These are phyloP conservation scores for Phycodurus eques DNA, from an alignment of 2,113 vertebrate genomes.

Conservation along the genomic window DNA sequence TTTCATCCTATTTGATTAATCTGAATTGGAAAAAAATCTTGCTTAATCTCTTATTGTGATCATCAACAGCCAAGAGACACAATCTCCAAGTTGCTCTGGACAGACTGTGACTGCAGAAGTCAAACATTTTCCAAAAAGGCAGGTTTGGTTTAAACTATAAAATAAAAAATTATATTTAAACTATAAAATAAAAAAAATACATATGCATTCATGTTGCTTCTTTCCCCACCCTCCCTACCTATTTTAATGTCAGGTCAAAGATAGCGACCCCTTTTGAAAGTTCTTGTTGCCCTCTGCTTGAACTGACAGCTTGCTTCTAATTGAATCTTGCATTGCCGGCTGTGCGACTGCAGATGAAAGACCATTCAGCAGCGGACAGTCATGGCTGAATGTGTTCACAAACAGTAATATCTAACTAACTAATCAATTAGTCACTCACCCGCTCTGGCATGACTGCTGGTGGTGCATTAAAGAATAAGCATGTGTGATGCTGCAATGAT, in stretches of 20 bases:
- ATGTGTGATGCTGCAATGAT: conserved; percentile 21
- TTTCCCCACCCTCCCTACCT: conserved; percentile 18
- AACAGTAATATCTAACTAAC: conserved; percentile 39
- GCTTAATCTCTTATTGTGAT: conserved; percentile 40
- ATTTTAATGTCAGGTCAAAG: conserved; percentile 44
- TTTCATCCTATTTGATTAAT: conserved; percentile 54
- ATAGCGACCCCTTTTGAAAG: conserved; percentile 37
- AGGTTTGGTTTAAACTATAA: conserved; percentile 23
- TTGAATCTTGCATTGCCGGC: conserved; percentile 34
- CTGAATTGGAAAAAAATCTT: conserved; percentile 39
- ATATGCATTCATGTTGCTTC: conserved; percentile 36
- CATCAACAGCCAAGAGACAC: conserved; percentile 21
- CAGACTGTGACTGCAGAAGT: conserved; percentile 23
- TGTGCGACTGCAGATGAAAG: conserved; percentile 39
- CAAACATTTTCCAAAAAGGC: conserved; percentile 34
- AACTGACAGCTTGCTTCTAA: conserved; percentile 38
- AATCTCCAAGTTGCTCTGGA: conserved; percentile 30
- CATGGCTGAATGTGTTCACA: conserved; percentile 44
- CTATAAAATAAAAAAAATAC: conserved; percentile 2
- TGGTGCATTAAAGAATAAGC: conserved; percentile 4
- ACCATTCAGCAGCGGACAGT: conserved; percentile 25
- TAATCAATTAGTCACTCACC: conserved; percentile 52
- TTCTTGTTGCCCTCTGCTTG: conserved; percentile 40
- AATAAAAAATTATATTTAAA: conserved; percentile 7
- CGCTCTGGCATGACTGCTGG: conserved; percentile 9